phyloP scores from a whole-genome alignment of 2,113 vertebrate species.

The Vidua macroura region DNA sequence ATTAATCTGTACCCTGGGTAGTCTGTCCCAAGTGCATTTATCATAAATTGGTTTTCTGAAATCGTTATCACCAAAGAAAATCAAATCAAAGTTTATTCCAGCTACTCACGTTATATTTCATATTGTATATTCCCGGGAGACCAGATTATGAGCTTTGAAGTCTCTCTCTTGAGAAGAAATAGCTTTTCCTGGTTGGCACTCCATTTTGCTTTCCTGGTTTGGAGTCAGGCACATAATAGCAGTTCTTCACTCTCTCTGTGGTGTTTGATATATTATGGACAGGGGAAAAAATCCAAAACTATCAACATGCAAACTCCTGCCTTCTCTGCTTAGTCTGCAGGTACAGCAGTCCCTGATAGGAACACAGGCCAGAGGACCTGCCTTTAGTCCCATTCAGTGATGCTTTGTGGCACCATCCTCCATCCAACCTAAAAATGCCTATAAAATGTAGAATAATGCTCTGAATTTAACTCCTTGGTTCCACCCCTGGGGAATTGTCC shows the following conservation, averaged over 20 bases:
- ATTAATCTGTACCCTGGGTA: background rate
- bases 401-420: background rate
- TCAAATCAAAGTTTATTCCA: conserved; percentile 20
- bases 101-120: background rate
- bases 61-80: background rate
- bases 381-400: background rate
- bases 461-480: background rate
- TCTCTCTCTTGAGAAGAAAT: background rate
- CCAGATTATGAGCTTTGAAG: background rate
- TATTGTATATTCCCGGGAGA: background rate
- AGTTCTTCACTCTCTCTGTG: background rate
- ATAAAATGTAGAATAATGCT: background rate
- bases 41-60: background rate
- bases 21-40: background rate
- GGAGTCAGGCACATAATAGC: background rate
- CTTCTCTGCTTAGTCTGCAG: background rate
- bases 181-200: background rate
- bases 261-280: background rate
- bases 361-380: background rate
- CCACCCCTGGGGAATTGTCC: background rate
- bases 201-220: background rate
- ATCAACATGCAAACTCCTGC: background rate
- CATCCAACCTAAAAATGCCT: background rate
- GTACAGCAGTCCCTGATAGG: background rate
- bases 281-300: background rate